Conservation (phyloP, 2,888 invertebrate genomes). For the Stegana nigrithorax region DNA sequence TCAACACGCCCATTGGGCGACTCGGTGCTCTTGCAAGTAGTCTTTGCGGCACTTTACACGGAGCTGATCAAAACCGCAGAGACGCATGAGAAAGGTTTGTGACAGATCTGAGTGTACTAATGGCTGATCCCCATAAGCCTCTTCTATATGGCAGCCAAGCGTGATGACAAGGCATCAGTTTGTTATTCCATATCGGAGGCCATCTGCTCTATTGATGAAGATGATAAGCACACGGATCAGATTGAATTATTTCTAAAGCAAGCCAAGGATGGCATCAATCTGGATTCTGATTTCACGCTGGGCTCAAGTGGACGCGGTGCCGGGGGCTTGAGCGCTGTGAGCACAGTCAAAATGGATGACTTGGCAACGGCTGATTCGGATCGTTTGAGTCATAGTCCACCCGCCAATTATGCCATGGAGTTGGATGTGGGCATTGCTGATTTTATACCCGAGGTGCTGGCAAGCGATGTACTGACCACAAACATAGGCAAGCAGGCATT, state of each 20-base stretch:
- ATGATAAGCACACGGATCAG: slow-evolving; percentile 82
- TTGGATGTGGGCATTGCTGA: slow-evolving; percentile 69
- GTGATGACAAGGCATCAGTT: slow-evolving; percentile 70
- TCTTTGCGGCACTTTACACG: slow-evolving; percentile 78
- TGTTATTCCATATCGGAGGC: slow-evolving; percentile 83
- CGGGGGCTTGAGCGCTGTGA: slow-evolving; percentile 61
- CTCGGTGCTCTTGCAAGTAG: slow-evolving; percentile 79
- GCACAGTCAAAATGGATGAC: slow-evolving; percentile 66
- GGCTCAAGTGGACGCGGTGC: slow-evolving; percentile 34
- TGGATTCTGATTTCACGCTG: slow-evolving; percentile 52
- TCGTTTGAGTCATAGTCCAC: slow-evolving; percentile 62
- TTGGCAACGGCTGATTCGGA: slow-evolving; percentile 54
- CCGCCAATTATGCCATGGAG: slow-evolving; percentile 64
- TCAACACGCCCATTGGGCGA: slow-evolving; percentile 76
- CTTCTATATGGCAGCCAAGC: too few species aligned
- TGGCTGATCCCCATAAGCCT: too few species aligned
- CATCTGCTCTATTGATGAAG: slow-evolving; percentile 82
- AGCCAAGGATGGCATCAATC: slow-evolving; percentile 70
- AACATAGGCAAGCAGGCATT: slow-evolving; percentile 72
- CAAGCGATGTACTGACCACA: slow-evolving; percentile 75
- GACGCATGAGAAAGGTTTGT: slow-evolving; percentile 51
- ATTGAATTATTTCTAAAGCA: slow-evolving; percentile 75
- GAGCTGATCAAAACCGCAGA: slow-evolving; percentile 72
- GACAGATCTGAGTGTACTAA: neutral
- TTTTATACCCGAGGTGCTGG: slow-evolving; percentile 71